Conservation (phyloP, 2,888 invertebrate genomes). For the Lottia gigantea region DNA sequence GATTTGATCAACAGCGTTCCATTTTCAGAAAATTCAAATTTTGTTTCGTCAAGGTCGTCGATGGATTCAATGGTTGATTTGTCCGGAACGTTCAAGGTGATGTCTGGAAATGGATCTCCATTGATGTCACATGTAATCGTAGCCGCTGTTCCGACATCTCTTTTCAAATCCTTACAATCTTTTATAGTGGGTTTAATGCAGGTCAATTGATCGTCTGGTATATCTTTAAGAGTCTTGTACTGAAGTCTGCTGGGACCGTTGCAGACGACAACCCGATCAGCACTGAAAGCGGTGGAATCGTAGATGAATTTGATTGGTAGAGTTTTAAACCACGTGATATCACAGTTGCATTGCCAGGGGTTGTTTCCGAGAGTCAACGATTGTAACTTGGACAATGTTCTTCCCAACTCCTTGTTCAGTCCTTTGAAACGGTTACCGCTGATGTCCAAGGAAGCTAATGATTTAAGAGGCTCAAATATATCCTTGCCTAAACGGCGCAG, state of each 20-base stretch:
- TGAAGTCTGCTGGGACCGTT: constrained; percentile 34
- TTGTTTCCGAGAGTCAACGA: constrained; percentile 34
- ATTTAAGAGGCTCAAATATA: constrained; percentile 29
- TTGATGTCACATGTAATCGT: constrained; percentile 34
- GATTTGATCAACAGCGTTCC: constrained; percentile 36
- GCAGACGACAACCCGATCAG: constrained; percentile 33
- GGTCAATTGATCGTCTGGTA: constrained; percentile 33
- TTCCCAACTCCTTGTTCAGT: constrained; percentile 31
- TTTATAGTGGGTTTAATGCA: constrained; percentile 40
- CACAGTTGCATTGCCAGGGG: constrained; percentile 47
- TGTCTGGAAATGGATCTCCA: constrained; percentile 41
- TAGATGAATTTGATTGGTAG: constrained; percentile 28
- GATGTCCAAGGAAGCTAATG: constrained; percentile 36
- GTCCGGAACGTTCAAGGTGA: constrained; percentile 38
- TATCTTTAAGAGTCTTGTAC: constrained; percentile 31
- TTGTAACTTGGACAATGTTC: constrained; percentile 35
- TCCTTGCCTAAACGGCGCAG: constrained; percentile 29
- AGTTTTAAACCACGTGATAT: constrained; percentile 39
- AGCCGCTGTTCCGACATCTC: constrained; percentile 28
- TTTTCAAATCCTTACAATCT: constrained; percentile 27
- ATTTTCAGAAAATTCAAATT: constrained; percentile 28
- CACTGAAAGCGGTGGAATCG: constrained; percentile 19
- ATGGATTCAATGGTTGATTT: constrained; percentile 17
- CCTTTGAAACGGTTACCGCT: constrained; percentile 37
- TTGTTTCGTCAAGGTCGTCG: neutral